Evolutionary conservation across 2,113 vertebrate genomes (phyloP).

Genomic region (Emberiza fucata): DNA sequence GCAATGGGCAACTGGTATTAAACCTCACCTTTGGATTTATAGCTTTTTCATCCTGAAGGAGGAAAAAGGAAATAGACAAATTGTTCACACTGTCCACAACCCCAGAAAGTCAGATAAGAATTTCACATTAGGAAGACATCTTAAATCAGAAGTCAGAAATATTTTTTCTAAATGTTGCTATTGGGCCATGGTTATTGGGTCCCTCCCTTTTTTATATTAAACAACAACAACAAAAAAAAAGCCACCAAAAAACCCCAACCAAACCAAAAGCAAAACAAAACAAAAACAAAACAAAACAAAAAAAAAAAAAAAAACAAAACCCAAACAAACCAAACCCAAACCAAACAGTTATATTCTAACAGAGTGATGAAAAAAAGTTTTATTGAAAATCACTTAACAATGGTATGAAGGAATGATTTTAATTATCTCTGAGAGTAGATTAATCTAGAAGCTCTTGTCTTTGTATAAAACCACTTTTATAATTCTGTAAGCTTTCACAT

Average conservation of each 20-base stretch:
- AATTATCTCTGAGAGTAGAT: neutral
- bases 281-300: too few relatives aligned
- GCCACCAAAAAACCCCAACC: too few relatives aligned
- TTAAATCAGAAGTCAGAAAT: neutral
- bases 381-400: neutral
- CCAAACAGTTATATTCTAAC: neutral
- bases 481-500: neutral
- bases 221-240: too few relatives aligned
- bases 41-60: neutral
- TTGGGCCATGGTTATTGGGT: neutral
- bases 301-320: neutral
- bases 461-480: neutral
- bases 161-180: neutral
- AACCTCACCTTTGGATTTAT: neutral
- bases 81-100: neutral
- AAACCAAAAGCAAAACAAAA: neutral
- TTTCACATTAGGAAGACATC: neutral
- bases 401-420: neutral
- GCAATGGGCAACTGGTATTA: neutral
- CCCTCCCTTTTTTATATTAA: too few relatives aligned
- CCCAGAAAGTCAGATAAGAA: neutral
- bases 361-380: neutral
- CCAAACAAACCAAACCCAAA: neutral
- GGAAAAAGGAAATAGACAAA: neutral
- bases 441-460: neutral